A percentile compares a stretch with the other conserved stretches of the same genome.
Evolutionary conservation across 2,888 invertebrate species (phyloP).

Genomic region (Amphipyra berbera): DNA sequence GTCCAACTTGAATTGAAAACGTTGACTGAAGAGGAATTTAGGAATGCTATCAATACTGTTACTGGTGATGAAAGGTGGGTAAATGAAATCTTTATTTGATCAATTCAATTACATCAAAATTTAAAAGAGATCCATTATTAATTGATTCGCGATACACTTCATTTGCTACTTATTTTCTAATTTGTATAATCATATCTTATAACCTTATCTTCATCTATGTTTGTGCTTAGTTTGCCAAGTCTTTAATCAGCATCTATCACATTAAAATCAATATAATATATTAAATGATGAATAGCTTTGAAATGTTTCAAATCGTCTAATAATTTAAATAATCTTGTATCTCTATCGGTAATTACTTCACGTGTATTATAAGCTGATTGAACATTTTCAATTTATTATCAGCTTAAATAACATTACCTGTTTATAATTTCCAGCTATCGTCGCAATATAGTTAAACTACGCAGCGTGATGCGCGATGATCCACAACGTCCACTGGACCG

Average conservation of each 20-base stretch:
- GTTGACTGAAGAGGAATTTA: slow-evolving; percentile 28
- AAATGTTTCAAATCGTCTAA: too few species aligned
- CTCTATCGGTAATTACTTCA: background rate
- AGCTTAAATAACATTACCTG: background rate
- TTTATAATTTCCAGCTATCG: slow-evolving; percentile 18
- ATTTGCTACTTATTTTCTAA: too few species aligned
- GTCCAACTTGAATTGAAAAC: slow-evolving; percentile 21
- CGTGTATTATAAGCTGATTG: too few species aligned
- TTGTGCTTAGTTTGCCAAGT: too few species aligned
- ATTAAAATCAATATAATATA: too few species aligned
- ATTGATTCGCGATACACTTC: too few species aligned
- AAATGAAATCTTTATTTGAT: background rate
- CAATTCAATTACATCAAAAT: too few species aligned
- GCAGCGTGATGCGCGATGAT: slow-evolving; percentile 27
- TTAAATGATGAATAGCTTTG: too few species aligned
- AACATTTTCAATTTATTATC: too few species aligned
- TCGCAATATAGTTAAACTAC: slow-evolving; percentile 15
- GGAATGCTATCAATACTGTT: slow-evolving; percentile 14
- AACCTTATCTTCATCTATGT: too few species aligned
- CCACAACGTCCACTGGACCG: slow-evolving; percentile 20
- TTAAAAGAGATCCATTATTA: too few species aligned
- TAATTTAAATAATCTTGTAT: background rate
- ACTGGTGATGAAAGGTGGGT: slow-evolving; percentile 32
- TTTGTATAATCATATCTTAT: background rate
- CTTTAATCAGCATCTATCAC: too few species aligned